Base-by-base conservation (phyloP, 2,797 vertebrate genomes). In the Amazonetta brasiliensis region DNA sequence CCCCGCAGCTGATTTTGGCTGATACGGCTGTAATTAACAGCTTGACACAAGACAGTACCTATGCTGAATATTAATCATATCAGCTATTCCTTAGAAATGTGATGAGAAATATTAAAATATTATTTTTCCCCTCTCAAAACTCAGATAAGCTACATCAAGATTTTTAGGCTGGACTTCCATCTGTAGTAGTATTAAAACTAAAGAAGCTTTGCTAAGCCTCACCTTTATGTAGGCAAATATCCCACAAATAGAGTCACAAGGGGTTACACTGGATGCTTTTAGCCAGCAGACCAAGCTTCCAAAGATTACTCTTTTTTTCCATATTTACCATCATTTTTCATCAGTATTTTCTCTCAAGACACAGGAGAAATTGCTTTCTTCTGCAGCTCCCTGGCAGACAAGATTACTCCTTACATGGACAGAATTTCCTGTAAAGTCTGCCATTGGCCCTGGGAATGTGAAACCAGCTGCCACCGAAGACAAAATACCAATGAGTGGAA, bases 21-120 rank as follows among this genome's bases (percentile, higher is more conserved):
- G 89, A 94, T 86, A 88, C 0, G 15, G 31, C 68, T 93, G n/a
- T 90, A 93, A 88, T 41, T 84, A 94, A 79, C 93, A 95, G 39
- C n/a, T 48, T 90, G 87, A 67, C 89, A 90, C 46, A 89, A 78
- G 69, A 17, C 69, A 63, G 30, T 52, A 76, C 59, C 35, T 88
- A 79, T 91, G 69, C 85, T 0, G 39, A 95, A 91, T 94, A 79
- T 63, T 76, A 90, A 95, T 56, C 30, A 48, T 7, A 28, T 1
- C 0, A 7, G 28, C n/a, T 76, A 52, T 13, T 79, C 76, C 69
- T 94, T 81, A 73, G 30, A 91, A 91, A 83, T 26, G 1, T 26
- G 76, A 66, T 37, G 11, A 8, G 75, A 85, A 74, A 77, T 91
- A 12, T 21, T 84, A 31, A 56, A 67, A 20, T 30, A 28, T 7